Percentiles rank a stretch among this genome's conserved stretches.
Conservation (phyloP, 2,113 vertebrate species). For the Emydocephalus ijimae region DNA sequence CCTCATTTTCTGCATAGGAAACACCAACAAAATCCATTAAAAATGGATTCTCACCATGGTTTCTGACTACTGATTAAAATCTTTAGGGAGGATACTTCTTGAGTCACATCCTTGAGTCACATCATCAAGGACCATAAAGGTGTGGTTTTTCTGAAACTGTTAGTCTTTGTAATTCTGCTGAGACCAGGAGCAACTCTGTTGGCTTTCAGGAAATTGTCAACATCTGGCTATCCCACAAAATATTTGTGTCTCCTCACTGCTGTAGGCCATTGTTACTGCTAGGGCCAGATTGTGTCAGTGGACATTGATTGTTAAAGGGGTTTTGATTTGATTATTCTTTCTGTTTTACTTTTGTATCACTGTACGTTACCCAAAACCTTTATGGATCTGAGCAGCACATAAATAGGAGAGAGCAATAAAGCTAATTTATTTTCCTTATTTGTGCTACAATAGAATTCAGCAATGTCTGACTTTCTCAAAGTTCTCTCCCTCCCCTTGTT, state of each 20-base stretch:
- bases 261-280: neutral
- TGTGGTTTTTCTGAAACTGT: neutral
- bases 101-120: neutral
- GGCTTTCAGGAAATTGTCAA: neutral
- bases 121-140: neutral
- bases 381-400: neutral
- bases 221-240: neutral
- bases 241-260: neutral
- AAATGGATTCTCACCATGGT: neutral
- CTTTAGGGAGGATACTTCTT: neutral
- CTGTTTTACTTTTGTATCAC: neutral
- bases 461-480: constrained; percentile 5
- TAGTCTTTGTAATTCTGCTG: neutral
- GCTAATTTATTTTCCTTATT: constrained; percentile 35
- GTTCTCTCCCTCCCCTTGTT: neutral
- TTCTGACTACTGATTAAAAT: neutral
- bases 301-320: neutral
- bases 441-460: neutral
- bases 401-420: neutral
- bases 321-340: neutral
- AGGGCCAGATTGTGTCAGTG: neutral
- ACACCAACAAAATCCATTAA: constrained; percentile 3
- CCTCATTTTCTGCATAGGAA: constrained; percentile 27
- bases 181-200: neutral
- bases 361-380: neutral